A percentile compares a stretch with the other conserved stretches of the same genome.
Conservation (phyloP, 2,797 vertebrate species). For the Tragelaphus oryx region DNA sequence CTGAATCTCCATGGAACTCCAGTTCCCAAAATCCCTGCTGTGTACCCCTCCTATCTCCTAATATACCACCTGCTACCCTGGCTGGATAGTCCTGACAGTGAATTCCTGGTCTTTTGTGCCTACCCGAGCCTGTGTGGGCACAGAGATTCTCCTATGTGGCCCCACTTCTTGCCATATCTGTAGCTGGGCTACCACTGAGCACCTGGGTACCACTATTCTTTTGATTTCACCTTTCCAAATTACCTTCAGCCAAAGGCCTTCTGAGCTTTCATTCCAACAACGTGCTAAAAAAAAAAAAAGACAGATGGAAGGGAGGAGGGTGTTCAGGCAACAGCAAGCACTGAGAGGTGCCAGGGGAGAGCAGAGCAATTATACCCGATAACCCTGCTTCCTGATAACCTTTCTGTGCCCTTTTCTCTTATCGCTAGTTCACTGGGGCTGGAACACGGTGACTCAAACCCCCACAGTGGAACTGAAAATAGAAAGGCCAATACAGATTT, state of each 20-base stretch:
- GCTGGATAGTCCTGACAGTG: background rate
- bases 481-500: constrained; percentile 6
- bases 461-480: background rate
- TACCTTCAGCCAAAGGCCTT: background rate
- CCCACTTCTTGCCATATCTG: background rate
- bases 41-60: background rate
- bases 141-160: background rate
- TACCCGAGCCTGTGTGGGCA: background rate
- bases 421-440: background rate
- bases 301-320: background rate
- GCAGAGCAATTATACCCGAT: background rate
- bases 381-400: background rate
- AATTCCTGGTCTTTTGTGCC: background rate
- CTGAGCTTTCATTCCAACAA: background rate
- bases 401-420: constrained; percentile 15
- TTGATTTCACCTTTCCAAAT: background rate
- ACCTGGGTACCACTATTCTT: background rate
- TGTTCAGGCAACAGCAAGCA: background rate
- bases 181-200: background rate
- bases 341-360: background rate
- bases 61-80: constrained; percentile 34
- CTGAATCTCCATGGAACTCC: constrained; percentile 4
- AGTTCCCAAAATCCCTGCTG: constrained; percentile 35
- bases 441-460: background rate
- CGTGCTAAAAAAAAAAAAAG: background rate